A percentile compares a stretch with the other conserved stretches of the same genome.
phyloP scores from a whole-genome alignment of 2,888 invertebrate species.

The Zygothrica quintamaculata region DNA sequence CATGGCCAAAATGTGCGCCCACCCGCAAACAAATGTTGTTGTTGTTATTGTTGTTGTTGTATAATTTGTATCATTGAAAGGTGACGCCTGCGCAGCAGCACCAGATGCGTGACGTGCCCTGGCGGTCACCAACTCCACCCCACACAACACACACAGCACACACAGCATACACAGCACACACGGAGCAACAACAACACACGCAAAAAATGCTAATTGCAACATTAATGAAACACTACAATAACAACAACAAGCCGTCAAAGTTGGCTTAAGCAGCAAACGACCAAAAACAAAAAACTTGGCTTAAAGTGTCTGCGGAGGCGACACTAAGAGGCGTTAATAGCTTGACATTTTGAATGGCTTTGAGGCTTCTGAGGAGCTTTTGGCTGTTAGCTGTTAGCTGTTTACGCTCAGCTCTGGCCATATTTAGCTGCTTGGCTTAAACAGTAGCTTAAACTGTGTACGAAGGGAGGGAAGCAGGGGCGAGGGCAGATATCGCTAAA shows the following conservation, averaged over 20 bases:
- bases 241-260: conserved; percentile 14
- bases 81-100: conserved; percentile 69
- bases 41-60: too few species aligned
- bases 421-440: conserved; percentile 61
- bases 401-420: conserved; percentile 47
- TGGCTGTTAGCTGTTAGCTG: conserved; percentile 30
- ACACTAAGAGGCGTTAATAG: conserved; percentile 78
- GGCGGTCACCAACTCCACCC: conserved; percentile 57
- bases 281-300: conserved; percentile 20
- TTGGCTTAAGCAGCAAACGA: conserved; percentile 1
- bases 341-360: conserved; percentile 74
- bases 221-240: conserved; percentile 44
- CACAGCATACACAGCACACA: conserved; percentile 13
- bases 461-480: too few species aligned
- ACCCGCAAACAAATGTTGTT: conserved; percentile 53
- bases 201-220: conserved; percentile 76
- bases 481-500: too few species aligned
- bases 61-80: conserved; percentile 44
- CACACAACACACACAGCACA: conserved; percentile 40
- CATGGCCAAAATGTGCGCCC: conserved; percentile 68
- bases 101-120: conserved; percentile 72
- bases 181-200: conserved; percentile 13
- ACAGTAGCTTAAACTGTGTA: conserved; percentile 33
- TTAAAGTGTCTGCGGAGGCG: conserved; percentile 75
- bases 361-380: conserved; percentile 30